These are phyloP conservation scores for Drosophila demipolita DNA, from an alignment of 2,888 invertebrate species.

Conservation along the genomic window DNA sequence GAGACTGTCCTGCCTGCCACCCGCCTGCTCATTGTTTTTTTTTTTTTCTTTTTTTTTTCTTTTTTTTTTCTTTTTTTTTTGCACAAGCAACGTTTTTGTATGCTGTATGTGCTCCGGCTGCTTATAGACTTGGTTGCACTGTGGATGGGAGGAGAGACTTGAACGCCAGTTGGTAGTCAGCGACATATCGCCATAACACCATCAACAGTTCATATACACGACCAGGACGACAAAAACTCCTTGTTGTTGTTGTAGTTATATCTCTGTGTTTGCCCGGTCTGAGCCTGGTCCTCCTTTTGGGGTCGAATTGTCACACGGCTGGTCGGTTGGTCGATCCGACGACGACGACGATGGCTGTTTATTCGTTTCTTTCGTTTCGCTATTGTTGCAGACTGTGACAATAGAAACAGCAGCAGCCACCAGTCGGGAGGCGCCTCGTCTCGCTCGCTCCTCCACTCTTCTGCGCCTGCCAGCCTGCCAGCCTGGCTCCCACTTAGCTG, in stretches of 20 bases:
- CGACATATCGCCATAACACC: constrained; percentile 81
- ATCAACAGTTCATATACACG: constrained; percentile 73
- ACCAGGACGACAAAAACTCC: constrained; percentile 48
- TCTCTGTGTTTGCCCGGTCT: constrained; percentile 13
- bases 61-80: constrained; percentile 9
- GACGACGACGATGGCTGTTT: constrained; percentile 15
- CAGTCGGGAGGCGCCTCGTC: constrained; percentile 2
- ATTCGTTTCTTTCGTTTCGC: constrained; percentile 46
- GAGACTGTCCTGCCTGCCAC: constrained; percentile 42
- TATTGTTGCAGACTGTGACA: constrained; percentile 78
- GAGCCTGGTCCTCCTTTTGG: constrained; percentile 71
- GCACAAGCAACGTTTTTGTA: constrained; percentile 73
- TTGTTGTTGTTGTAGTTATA: constrained; percentile 28
- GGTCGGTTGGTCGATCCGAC: constrained; percentile 21
- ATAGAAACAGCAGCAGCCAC: constrained; percentile 59
- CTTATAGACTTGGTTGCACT: constrained; percentile 58
- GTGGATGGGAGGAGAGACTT: constrained; percentile 26
- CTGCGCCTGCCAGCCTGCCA: constrained; percentile 1
- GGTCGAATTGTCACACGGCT: constrained; percentile 77
- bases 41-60: constrained; percentile 14
- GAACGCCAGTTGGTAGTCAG: constrained; percentile 58
- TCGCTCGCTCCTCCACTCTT: neutral
- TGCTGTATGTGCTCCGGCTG: constrained; percentile 47
- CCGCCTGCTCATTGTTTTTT: constrained; percentile 66
- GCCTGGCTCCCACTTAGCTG: constrained; percentile 64